Base-by-base conservation (phyloP, 2,797 vertebrate species). In the Scleropages formosus region DNA sequence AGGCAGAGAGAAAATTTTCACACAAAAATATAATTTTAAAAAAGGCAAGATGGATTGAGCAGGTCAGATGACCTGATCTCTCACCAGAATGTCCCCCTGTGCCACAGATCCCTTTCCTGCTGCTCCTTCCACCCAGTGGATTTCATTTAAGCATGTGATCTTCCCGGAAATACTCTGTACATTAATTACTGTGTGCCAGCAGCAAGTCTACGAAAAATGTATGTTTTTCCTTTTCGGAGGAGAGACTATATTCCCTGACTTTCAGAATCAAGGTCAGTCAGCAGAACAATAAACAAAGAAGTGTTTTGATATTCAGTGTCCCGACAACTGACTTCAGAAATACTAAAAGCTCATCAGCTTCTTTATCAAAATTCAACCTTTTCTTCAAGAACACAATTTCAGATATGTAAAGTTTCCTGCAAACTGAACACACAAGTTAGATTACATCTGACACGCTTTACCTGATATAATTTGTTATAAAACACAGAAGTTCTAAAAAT, bases 101-200 rank as follows among this genome's bases (percentile, higher is more conserved):
- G 59, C 3, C 20, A 6, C 20, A n/a, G 9, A 9, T 61, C 16
- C 10, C 20, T 61, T n/a, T n/a, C 59, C 10, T 61, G 16, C 31
- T 60, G 59, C 56, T 44, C 31, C 15, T 56, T 18, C 26, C 56
- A 47, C 49, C 47, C 56, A 72, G 51, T 59, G 53, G 59, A 4
- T 7, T 44, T 11, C 72, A 39, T 60, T 72, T 72, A 60, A 53
- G 15, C 51, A 27, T 60, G 71, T 61, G 18, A 46, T 60, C 31
- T 18, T 27, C 70, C 60, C 61, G 56, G 60, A 72, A 61, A 71
- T 61, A 18, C 56, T 61, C 58, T 61, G 58, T 61, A 60, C 71
- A 72, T 22, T 72, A 72, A 72, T 72, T 60, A 72, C 27, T 61
- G 61, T 72, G 16, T 44, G 31, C 51, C 22, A 58, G 24, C 71